A percentile compares a stretch with the other conserved stretches of the same genome.
phyloP scores from a whole-genome alignment of 1,140 invertebrate genomes.

The Calliopsis andreniformis region DNA sequence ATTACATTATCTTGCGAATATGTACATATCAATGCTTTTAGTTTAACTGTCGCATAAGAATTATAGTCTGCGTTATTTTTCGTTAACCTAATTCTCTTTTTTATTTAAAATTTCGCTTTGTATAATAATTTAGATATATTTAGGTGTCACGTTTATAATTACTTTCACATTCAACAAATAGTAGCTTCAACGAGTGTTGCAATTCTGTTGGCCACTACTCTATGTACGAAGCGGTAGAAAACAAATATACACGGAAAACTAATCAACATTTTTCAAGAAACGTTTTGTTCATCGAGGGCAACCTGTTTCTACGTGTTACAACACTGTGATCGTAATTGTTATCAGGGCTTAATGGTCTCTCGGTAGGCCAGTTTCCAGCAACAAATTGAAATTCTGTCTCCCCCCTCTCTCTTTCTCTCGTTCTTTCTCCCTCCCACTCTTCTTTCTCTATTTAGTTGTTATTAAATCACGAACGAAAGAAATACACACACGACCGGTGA shows the following conservation, averaged over 20 bases:
- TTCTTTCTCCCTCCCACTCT: background rate
- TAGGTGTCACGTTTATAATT: no score
- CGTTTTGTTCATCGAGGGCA: conserved; percentile 5
- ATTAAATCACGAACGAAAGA: conserved; percentile 39
- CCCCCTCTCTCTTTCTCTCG: background rate
- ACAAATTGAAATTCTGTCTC: conserved; percentile 40
- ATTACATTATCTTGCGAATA: no score
- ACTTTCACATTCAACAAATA: no score
- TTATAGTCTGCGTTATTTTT: no score
- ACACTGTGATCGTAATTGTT: conserved; percentile 22
- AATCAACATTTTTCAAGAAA: conserved; percentile 31
- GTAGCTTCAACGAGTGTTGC: background rate
- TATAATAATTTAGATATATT: no score
- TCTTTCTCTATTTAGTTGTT: conserved; percentile 19
- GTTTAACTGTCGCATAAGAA: no score
- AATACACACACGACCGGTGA: conserved; percentile 5
- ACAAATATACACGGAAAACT: conserved; percentile 9
- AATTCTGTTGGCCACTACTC: no score
- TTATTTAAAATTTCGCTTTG: no score
- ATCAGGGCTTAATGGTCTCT: conserved; percentile 12
- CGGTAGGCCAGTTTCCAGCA: background rate
- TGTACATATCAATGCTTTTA: no score
- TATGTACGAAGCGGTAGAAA: background rate
- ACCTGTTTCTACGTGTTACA: background rate
- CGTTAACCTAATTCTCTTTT: no score